Conservation (phyloP, 2,797 vertebrate genomes). For the Vultur gryphus region DNA sequence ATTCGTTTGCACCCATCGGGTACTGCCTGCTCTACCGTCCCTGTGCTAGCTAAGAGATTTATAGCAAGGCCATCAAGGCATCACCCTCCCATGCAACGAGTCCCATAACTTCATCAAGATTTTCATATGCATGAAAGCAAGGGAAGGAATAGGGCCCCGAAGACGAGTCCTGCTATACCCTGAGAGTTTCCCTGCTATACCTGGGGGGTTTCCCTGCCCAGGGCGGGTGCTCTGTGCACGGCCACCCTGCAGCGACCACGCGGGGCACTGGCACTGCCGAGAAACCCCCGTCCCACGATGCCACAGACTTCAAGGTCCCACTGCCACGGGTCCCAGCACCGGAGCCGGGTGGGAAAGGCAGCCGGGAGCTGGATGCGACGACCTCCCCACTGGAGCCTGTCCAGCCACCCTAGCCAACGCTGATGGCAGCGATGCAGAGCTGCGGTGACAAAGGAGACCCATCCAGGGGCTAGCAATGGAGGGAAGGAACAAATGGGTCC, state of each 20-base stretch:
- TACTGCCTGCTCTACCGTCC: rapidly evolving
- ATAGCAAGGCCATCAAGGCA: background rate
- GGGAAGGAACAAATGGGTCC: rapidly evolving
- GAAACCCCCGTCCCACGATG: rapidly evolving
- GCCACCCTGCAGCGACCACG: background rate
- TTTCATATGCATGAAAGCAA: rapidly evolving
- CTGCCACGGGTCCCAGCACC: background rate
- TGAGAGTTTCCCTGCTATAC: background rate
- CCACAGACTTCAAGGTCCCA: background rate
- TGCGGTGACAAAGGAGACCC: background rate
- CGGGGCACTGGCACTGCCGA: background rate
- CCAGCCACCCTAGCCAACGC: background rate
- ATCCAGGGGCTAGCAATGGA: rapidly evolving
- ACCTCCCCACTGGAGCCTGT: background rate
- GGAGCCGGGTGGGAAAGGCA: background rate
- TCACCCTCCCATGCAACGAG: rapidly evolving
- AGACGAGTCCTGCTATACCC: background rate
- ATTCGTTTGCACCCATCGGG: rapidly evolving
- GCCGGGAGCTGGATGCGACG: background rate
- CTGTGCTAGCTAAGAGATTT: background rate
- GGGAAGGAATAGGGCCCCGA: background rate
- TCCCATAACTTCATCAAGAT: background rate
- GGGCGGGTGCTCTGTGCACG: rapidly evolving
- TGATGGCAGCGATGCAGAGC: background rate
- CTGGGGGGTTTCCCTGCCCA: background rate